phyloP scores from a whole-genome alignment of 2,797 vertebrate genomes.

The Lateolabrax maculatus region DNA sequence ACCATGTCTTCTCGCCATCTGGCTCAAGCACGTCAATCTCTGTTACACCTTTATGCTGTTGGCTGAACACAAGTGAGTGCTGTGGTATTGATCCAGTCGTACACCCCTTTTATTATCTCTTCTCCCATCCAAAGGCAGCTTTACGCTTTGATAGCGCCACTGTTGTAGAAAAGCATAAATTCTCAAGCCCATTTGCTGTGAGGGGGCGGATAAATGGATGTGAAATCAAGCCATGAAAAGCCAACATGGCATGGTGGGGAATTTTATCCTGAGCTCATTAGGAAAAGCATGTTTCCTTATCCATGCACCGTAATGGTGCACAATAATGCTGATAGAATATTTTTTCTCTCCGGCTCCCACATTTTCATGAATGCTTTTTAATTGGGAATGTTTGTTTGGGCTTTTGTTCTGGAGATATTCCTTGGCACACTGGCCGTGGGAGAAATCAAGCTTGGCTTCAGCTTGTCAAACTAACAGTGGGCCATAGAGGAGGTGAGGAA shows the following conservation, averaged over 20 bases:
- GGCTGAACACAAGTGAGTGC: constrained; percentile 70
- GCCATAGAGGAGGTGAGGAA: constrained; percentile 62
- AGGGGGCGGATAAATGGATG: constrained; percentile 81
- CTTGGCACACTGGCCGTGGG: constrained; percentile 65
- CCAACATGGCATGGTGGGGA: constrained; percentile 75
- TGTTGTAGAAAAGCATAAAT: constrained; percentile 76
- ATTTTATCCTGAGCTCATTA: constrained; percentile 84
- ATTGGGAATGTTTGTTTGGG: constrained; percentile 64
- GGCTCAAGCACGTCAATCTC: constrained; percentile 69
- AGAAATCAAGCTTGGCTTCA: constrained; percentile 64
- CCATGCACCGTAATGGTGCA: constrained; percentile 52
- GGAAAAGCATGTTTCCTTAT: constrained; percentile 70
- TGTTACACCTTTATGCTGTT: constrained; percentile 70
- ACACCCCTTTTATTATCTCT: constrained; percentile 79
- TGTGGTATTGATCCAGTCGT: constrained; percentile 79
- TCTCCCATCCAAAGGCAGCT: constrained; percentile 72
- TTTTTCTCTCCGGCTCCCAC: constrained; percentile 38
- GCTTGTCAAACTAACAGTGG: constrained; percentile 63
- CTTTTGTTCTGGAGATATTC: constrained; percentile 58
- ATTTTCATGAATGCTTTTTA: constrained; percentile 66
- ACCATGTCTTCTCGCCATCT: constrained; percentile 58
- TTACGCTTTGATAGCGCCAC: constrained; percentile 73
- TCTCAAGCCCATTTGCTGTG: constrained; percentile 80
- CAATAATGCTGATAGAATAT: constrained; percentile 65
- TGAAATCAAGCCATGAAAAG: constrained; percentile 84